Evolutionary conservation across 1,140 invertebrate genomes (phyloP).

Genomic region (Calliphora vicina): DNA sequence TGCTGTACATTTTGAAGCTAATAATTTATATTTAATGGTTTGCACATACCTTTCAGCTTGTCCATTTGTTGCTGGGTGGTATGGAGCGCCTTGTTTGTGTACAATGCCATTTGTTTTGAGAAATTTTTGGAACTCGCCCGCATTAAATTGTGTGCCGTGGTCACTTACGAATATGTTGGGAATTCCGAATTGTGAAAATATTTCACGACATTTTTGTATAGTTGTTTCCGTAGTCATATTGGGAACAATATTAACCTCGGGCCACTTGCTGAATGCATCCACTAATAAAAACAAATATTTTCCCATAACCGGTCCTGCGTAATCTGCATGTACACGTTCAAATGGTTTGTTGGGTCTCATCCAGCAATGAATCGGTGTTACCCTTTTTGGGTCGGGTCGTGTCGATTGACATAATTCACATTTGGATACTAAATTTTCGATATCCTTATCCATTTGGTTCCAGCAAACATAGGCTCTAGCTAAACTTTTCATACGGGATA

Average conservation of each 20-base stretch:
- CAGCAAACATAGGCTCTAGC: conserved; percentile 62
- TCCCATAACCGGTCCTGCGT: conserved; percentile 25
- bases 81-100: conserved; percentile 31
- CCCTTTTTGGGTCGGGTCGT: conserved; percentile 20
- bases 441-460: conserved; percentile 61
- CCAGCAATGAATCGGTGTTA: conserved; percentile 48
- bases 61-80: conserved; percentile 38
- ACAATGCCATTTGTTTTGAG: conserved; percentile 35
- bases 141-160: conserved; percentile 40
- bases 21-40: conserved; percentile 7
- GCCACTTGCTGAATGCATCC: conserved; percentile 61
- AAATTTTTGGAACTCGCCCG: conserved; percentile 33
- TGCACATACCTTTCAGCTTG: conserved; percentile 37
- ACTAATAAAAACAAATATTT: conserved; percentile 56
- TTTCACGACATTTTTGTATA: conserved; percentile 24
- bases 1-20: background rate
- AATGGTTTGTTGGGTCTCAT: conserved; percentile 51
- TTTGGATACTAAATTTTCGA: conserved; percentile 45
- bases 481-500: conserved; percentile 63
- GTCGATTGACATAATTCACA: conserved; percentile 45
- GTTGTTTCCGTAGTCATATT: conserved; percentile 36
- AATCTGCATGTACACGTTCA: conserved; percentile 49
- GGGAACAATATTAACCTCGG: conserved; percentile 46
- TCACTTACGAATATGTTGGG: conserved; percentile 41
- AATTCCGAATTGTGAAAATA: conserved; percentile 35